Base-by-base conservation (phyloP, 1,140 invertebrate species). In the Sinonovacula constricta region DNA sequence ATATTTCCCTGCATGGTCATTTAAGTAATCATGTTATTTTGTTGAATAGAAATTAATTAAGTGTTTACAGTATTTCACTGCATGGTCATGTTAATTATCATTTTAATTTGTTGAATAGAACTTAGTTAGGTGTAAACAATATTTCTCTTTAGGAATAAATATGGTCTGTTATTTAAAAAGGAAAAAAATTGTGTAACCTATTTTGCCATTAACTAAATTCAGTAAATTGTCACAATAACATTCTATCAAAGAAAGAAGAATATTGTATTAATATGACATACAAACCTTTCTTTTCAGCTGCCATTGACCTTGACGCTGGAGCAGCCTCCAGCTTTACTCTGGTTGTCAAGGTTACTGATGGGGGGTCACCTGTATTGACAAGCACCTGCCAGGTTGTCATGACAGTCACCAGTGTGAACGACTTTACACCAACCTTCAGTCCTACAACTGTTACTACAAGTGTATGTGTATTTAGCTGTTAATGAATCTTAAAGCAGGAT, bases 331-430 rank as follows among this genome's bases (percentile, higher is more conserved):
- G 60, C 34, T 84, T 78, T 30, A 69, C 26, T 10, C 45, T 78
- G 10, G 53, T 69, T 22, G 31, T 78, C 4, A 62, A 54, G 31
- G 75, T 78, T n/a, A 34, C 75, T 12, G 75, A 78, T 60, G 65
- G 45, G 18, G 66, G 39, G 5, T 26, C 53, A 26, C 54, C 81
- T n/a, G 49, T 56, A 31, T 36, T 70, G 22, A 74, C 74, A 14
- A 70, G 77, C 7, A 80, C 69, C 0, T 60, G 80, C 12, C 71
- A 53, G 18, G 39, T 83, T 12, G 60, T 59, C 3, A 57, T 70
- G 0, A 53, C 75, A 10, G 30, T 78, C 3, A 78, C 54, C 1
- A 30, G 30, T 18, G 67, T 60, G 39, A 78, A 78, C 54, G 75
- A 78, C 12, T n/a, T 51, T 45, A 54, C 66, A 39, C 75, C 75